Evolutionary conservation across 1,140 invertebrate species (phyloP).

Genomic region (Gonioctena quinquepunctata): DNA sequence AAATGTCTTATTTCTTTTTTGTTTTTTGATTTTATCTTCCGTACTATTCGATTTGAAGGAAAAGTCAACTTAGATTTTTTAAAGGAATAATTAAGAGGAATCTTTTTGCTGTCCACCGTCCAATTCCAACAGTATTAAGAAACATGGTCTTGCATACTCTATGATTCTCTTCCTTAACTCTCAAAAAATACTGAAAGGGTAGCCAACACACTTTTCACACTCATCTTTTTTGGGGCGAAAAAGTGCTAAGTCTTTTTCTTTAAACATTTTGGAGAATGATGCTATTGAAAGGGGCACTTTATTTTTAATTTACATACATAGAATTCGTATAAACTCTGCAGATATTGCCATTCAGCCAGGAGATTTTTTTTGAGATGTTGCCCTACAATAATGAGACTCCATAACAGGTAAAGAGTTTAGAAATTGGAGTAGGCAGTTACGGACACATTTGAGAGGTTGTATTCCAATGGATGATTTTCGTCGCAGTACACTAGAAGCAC

Average conservation of each 20-base stretch:
- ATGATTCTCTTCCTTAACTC: background rate
- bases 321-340: background rate
- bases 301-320: background rate
- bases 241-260: conserved; percentile 5
- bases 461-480: background rate
- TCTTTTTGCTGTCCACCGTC: background rate
- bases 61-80: too few species aligned
- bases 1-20: too few species aligned
- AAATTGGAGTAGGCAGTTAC: background rate
- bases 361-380: conserved; percentile 4
- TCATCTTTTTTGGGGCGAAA: conserved; percentile 17
- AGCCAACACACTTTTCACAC: conserved; percentile 12
- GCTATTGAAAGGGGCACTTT: background rate
- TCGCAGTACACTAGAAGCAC: background rate
- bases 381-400: conserved; percentile 7
- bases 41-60: too few species aligned
- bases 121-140: background rate
- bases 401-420: background rate
- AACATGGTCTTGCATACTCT: conserved; percentile 3
- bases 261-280: conserved; percentile 12
- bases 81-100: too few species aligned
- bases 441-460: background rate
- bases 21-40: too few species aligned
- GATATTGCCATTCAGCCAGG: background rate
- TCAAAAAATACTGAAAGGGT: background rate